These are phyloP conservation scores for Mythimna ferrago DNA, from an alignment of 2,888 invertebrate genomes.

Conservation along the genomic window DNA sequence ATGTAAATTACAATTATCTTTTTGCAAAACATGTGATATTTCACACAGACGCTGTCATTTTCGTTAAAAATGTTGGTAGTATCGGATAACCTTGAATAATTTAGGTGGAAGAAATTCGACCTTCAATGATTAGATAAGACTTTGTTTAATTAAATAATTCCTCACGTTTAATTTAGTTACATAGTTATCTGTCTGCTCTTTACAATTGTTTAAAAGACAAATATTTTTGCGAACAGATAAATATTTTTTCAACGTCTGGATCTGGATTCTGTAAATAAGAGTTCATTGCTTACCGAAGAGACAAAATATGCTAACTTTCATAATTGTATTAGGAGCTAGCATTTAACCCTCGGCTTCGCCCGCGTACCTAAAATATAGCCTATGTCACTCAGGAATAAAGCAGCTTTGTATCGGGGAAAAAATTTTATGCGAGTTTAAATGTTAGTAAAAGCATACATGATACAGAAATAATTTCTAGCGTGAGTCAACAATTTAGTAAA, in stretches of 20 bases:
- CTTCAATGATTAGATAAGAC: slow-evolving; percentile 49
- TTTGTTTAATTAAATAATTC: slow-evolving; percentile 40
- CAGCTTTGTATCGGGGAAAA: too few species aligned
- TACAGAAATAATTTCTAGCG: too few species aligned
- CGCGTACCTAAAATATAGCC: too few species aligned
- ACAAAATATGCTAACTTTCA: not conserved
- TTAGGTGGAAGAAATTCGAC: slow-evolving; percentile 41
- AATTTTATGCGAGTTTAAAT: too few species aligned
- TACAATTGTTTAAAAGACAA: slow-evolving; percentile 2
- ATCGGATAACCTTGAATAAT: slow-evolving; percentile 46
- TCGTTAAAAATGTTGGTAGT: slow-evolving; percentile 27
- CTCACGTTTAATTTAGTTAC: slow-evolving; percentile 16
- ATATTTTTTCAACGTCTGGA: not conserved
- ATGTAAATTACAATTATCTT: slow-evolving; percentile 13
- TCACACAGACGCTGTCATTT: slow-evolving; percentile 4
- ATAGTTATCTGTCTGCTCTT: not conserved
- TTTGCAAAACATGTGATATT: slow-evolving; percentile 21
- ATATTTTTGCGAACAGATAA: not conserved
- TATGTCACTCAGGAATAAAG: too few species aligned
- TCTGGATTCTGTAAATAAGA: not conserved
- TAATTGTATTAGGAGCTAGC: too few species aligned
- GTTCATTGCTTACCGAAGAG: not conserved
- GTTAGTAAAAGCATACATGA: too few species aligned
- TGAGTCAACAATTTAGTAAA: too few species aligned
- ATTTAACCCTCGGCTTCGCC: too few species aligned